Base-by-base conservation (phyloP, 2,888 invertebrate genomes). In the Ganaspis brasiliensis region DNA sequence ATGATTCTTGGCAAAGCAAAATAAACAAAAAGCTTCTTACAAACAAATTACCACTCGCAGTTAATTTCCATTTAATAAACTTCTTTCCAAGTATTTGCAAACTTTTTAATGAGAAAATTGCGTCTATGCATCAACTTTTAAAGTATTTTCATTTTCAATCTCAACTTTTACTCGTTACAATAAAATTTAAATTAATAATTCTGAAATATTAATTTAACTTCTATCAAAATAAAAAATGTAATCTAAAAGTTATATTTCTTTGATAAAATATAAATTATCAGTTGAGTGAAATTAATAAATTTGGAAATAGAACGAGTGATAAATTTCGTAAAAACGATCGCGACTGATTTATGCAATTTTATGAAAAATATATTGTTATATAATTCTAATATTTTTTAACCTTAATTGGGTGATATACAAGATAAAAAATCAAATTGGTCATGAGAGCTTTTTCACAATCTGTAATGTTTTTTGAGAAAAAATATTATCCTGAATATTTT, bases 371-470 rank as follows among this genome's bases (percentile, higher is more conserved):
- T 49, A 49, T 49, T 49, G 2, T 49, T n/a, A 31, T 31, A 31
- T 31, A 31, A 4, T 31, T 31, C n/a, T n/a, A n/a, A n/a, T 49
- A 49, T 6, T 2, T 49, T 26, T 24, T 14, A 5, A 21, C 21
- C 9, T 26, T 21, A 5, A 26, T 14, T n/a, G n/a, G n/a, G n/a
- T n/a, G n/a, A 31, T 31, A 31, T 31, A 31, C 3, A 31, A 31
- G 6, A 31, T 31, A 4, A 1, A 26, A 59, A 59, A 59, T 59
- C 1, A 31, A 59, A 57, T n/a, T n/a, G n/a, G n/a, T n/a, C n/a
- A 59, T 8, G n/a, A 59, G n/a, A 26, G 57, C 57, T 31, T 59
- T 31, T 59, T 24, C 16, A 77, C 45, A 12, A 52, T 40, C 67
- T 31, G n/a, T n/a, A n/a, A n/a, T n/a, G n/a, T n/a, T n/a, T n/a